Conservation (phyloP, 2,888 invertebrate genomes). For the Xanthia icteritia region DNA sequence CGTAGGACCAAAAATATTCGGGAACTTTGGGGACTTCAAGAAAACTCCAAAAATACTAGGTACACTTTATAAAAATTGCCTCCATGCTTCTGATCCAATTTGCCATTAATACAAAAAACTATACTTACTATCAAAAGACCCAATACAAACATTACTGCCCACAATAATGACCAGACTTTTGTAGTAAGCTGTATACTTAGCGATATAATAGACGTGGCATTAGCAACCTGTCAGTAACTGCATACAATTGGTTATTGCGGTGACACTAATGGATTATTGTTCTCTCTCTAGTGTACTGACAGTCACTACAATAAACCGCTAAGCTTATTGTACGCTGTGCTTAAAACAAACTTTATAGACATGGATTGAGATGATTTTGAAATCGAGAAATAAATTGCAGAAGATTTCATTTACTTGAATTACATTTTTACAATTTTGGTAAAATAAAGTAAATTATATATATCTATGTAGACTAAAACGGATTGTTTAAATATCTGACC, state of each 20-base stretch:
- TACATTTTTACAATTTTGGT: not conserved
- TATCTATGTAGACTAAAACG: not conserved
- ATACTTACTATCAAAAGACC: not conserved
- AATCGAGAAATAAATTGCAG: not conserved
- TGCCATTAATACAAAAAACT: not conserved
- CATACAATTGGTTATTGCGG: constrained; percentile 53
- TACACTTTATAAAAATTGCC: not conserved
- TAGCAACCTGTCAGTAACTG: constrained; percentile 48
- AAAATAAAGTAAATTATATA: not conserved
- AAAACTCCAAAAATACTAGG: not conserved
- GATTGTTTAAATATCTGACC: not conserved
- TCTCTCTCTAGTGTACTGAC: constrained; percentile 9
- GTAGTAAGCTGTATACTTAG: constrained; percentile 29
- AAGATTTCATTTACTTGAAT: not conserved
- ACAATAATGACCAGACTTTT: constrained; percentile 19
- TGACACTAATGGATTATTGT: constrained; percentile 52
- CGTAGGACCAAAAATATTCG: not conserved
- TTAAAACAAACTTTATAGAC: not conserved
- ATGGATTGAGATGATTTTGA: not conserved
- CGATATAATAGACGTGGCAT: constrained; percentile 31
- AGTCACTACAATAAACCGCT: constrained; percentile 6
- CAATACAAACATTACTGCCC: not conserved
- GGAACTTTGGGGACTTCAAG: not conserved
- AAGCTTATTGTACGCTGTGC: no score
- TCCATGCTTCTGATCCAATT: not conserved